A percentile compares a stretch with the other conserved stretches of the same genome.
Conservation (phyloP, 2,888 invertebrate species). For the Xestia rhomboidea region DNA sequence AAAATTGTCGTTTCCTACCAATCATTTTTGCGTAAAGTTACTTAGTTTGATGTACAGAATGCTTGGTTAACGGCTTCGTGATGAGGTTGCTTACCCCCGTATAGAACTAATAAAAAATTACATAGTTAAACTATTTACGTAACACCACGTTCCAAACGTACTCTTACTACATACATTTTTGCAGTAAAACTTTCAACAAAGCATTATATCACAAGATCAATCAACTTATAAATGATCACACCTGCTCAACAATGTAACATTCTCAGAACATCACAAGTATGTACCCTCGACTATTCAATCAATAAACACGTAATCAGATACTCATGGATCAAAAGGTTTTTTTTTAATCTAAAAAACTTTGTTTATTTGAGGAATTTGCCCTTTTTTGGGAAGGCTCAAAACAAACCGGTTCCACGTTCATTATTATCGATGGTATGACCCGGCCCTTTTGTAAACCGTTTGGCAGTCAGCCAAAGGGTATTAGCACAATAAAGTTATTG, state of each 20-base stretch:
- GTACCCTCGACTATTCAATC: not conserved
- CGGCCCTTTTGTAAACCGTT: conserved; percentile 59
- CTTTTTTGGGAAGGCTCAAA: conserved; percentile 42
- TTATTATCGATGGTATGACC: conserved; percentile 63
- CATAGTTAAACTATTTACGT: not conserved
- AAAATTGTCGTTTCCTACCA: too few species aligned
- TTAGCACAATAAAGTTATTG: conserved; percentile 9
- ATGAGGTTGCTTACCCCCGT: too few species aligned
- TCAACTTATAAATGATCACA: conserved; percentile 23
- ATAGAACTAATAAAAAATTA: too few species aligned
- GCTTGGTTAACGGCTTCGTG: too few species aligned
- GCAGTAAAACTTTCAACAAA: conserved; percentile 25
- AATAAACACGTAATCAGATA: conserved; percentile 1
- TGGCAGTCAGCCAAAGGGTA: conserved; percentile 62
- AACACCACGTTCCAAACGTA: not conserved
- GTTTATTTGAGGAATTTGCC: conserved; percentile 27
- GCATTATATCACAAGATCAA: conserved; percentile 6
- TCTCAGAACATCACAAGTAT: not conserved
- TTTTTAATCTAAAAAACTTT: conserved; percentile 33
- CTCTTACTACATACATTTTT: not conserved
- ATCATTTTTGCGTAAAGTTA: too few species aligned
- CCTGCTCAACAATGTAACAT: conserved; percentile 22
- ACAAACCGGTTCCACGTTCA: conserved; percentile 58
- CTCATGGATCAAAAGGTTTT: conserved; percentile 29
- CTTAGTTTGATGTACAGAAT: too few species aligned